phyloP scores from a whole-genome alignment of 1,140 invertebrate genomes.

The Papilio helenus region DNA sequence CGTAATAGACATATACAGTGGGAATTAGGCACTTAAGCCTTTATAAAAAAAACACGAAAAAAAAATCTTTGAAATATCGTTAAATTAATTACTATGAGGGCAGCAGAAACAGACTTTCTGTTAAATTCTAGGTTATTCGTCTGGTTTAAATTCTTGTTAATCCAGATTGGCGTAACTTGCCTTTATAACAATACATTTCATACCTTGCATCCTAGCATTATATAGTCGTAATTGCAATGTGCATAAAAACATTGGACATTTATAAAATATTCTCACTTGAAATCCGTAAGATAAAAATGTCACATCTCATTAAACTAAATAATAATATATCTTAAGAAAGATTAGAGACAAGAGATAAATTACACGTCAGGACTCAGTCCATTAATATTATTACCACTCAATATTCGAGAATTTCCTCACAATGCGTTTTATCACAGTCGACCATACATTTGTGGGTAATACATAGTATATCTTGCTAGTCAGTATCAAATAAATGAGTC shows the following conservation, averaged over 20 bases:
- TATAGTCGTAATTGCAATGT: too few relatives aligned
- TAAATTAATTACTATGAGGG: too few relatives aligned
- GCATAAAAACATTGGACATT: too few relatives aligned
- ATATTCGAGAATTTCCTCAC: slow-evolving; percentile 30
- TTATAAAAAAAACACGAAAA: too few relatives aligned
- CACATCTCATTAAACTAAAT: neutral
- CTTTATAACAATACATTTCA: too few relatives aligned
- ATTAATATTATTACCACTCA: slow-evolving; percentile 34
- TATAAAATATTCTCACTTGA: neutral
- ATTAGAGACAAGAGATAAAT: slow-evolving; percentile 18
- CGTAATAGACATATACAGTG: neutral
- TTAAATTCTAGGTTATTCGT: too few relatives aligned
- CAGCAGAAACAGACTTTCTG: too few relatives aligned
- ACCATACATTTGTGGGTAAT: slow-evolving; percentile 39
- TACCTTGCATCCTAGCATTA: too few relatives aligned
- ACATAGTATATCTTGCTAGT: slow-evolving; percentile 57
- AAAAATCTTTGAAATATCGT: too few relatives aligned
- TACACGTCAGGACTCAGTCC: neutral
- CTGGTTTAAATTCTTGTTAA: too few relatives aligned
- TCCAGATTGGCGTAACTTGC: too few relatives aligned
- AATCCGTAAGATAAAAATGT: neutral
- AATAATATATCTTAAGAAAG: neutral
- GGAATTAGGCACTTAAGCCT: too few relatives aligned
- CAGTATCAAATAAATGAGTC: slow-evolving; percentile 79
- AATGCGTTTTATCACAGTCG: slow-evolving; percentile 31